Evolutionary conservation across 2,888 invertebrate species (phyloP).

Genomic region (Andrena camellia): DNA sequence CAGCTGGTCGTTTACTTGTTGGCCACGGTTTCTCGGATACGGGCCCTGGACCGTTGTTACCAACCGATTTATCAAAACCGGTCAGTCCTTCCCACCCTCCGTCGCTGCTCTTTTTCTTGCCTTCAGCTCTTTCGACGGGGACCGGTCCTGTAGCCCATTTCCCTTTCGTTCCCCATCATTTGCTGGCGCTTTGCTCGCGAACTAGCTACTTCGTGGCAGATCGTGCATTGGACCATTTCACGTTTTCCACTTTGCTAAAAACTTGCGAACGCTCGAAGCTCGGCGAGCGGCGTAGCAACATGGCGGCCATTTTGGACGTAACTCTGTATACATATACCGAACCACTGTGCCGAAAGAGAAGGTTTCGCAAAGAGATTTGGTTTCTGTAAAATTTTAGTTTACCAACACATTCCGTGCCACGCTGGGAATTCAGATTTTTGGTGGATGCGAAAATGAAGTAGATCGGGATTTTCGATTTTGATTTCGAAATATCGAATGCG

Average conservation of each 20-base stretch:
- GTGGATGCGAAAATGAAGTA: too few relatives aligned
- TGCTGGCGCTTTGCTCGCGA: slow-evolving; percentile 22
- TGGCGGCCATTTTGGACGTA: too few relatives aligned
- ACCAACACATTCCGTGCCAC: too few relatives aligned
- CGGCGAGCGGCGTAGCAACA: too few relatives aligned
- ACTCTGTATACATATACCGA: too few relatives aligned
- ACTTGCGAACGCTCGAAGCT: not conserved
- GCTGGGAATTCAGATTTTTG: too few relatives aligned
- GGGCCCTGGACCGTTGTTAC: slow-evolving; percentile 71
- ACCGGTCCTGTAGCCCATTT: slow-evolving; percentile 59
- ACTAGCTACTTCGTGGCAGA: not conserved
- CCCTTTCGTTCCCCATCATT: slow-evolving; percentile 55
- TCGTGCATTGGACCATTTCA: not conserved
- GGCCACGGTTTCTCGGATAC: slow-evolving; percentile 55
- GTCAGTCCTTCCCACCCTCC: slow-evolving; percentile 54
- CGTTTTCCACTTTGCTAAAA: not conserved
- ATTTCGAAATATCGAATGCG: too few relatives aligned
- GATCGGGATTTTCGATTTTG: too few relatives aligned
- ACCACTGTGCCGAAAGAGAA: too few relatives aligned
- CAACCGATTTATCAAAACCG: slow-evolving; percentile 77
- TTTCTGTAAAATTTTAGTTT: not conserved
- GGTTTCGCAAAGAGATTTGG: too few relatives aligned
- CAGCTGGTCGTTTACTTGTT: slow-evolving; percentile 75
- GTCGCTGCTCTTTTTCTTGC: slow-evolving; percentile 36
- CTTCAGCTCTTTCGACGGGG: slow-evolving; percentile 16